Evolutionary conservation across 2,888 invertebrate species (phyloP).

Genomic region (Callimorpha dominula): DNA sequence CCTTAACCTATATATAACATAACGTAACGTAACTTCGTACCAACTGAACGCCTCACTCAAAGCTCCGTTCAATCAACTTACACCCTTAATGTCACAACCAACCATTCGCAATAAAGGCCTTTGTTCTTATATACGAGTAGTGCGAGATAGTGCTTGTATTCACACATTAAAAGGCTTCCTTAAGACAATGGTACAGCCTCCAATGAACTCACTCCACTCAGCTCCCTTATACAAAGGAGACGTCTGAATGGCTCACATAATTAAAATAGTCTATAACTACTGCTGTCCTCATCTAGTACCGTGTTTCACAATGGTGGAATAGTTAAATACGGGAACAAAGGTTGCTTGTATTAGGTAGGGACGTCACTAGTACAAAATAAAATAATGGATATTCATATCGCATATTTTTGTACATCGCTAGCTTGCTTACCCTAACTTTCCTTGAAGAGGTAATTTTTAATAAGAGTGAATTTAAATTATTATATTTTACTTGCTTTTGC

Average conservation of each 20-base stretch:
- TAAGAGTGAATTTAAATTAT: too few species aligned
- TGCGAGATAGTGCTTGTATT: constrained; percentile 53
- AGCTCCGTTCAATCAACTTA: constrained; percentile 10
- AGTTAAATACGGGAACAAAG: constrained; percentile 17
- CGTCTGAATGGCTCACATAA: constrained; percentile 62
- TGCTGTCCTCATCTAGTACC: constrained; percentile 30
- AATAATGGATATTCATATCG: too few species aligned
- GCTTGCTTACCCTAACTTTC: too few species aligned
- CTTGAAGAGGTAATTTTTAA: too few species aligned
- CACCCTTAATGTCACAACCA: constrained; percentile 24
- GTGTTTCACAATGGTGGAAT: constrained; percentile 12
- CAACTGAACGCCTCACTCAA: neutral
- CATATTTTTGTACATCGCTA: too few species aligned
- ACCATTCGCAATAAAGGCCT: constrained; percentile 44
- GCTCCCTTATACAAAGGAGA: constrained; percentile 53
- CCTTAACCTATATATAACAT: too few species aligned
- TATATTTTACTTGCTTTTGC: too few species aligned
- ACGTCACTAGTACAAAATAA: neutral
- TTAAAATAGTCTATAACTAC: constrained; percentile 55
- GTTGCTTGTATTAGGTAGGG: constrained; percentile 8
- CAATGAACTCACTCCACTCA: constrained; percentile 52
- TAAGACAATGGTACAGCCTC: constrained; percentile 56
- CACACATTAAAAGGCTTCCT: constrained; percentile 61
- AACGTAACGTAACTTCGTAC: neutral
- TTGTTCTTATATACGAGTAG: constrained; percentile 50